A percentile compares a stretch with the other conserved stretches of the same genome.
Conservation (phyloP, 2,113 vertebrate genomes). For the Turnix velox region DNA sequence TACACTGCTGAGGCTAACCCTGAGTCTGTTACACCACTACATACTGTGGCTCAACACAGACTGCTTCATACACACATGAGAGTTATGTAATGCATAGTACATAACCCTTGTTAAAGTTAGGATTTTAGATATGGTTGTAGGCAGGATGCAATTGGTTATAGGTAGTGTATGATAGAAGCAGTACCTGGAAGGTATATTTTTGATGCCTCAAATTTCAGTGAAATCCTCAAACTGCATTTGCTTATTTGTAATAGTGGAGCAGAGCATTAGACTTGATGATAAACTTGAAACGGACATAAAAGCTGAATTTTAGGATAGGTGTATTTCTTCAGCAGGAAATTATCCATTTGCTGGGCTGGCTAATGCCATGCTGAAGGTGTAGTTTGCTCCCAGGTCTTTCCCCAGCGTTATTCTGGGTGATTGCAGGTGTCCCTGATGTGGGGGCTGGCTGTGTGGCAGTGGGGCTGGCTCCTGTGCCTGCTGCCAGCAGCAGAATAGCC, state of each 20-base stretch:
- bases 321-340: background rate
- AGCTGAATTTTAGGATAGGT: background rate
- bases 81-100: background rate
- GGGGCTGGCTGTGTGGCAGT: background rate
- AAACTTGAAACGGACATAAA: background rate
- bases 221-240: background rate
- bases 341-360: background rate
- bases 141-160: too few species aligned
- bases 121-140: background rate
- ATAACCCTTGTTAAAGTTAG: background rate
- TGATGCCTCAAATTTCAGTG: background rate
- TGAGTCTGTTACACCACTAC: background rate
- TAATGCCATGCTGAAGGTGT: background rate
- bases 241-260: background rate
- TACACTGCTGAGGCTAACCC: background rate
- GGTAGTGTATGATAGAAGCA: background rate
- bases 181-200: background rate
- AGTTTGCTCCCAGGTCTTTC: background rate
- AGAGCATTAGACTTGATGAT: background rate
- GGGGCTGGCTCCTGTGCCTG: background rate
- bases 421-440: background rate
- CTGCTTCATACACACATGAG: accelerated
- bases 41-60: background rate
- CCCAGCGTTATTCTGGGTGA: background rate
- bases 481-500: background rate